Percentiles rank a stretch among this genome's conserved stretches.
Conservation (phyloP, 1,140 invertebrate species). For the Mylabris phalerata region DNA sequence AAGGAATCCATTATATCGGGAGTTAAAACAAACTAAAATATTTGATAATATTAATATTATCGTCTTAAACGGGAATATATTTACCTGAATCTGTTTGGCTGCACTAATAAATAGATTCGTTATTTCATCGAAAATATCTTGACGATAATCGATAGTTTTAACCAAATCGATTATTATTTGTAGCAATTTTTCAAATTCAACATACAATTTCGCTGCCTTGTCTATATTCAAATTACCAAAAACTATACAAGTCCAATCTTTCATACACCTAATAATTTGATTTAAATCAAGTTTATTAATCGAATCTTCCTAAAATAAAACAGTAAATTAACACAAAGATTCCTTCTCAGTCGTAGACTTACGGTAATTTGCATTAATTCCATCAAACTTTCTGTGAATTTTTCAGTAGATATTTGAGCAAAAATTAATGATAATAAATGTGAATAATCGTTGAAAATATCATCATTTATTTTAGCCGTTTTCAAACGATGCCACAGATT, state of each 20-base stretch:
- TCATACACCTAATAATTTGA: constrained; percentile 14
- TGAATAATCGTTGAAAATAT: constrained; percentile 25
- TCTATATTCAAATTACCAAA: too few relatives aligned
- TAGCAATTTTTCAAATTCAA: too few relatives aligned
- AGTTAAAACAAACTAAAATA: constrained; percentile 31
- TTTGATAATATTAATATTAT: constrained; percentile 1
- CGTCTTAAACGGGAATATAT: constrained; percentile 3
- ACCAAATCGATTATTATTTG: too few relatives aligned
- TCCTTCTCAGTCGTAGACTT: neutral
- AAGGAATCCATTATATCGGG: constrained; percentile 27
- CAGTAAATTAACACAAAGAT: neutral
- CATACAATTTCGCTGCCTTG: too few relatives aligned
- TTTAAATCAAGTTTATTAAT: constrained; percentile 7
- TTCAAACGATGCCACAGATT: constrained; percentile 31
- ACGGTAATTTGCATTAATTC: constrained; percentile 28
- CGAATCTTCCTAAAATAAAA: constrained; percentile 9
- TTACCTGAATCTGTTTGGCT: constrained; percentile 7
- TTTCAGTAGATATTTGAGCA: constrained; percentile 27
- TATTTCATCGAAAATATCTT: too few relatives aligned
- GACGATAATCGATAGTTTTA: too few relatives aligned
- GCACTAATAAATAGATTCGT: too few relatives aligned
- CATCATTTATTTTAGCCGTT: constrained; percentile 8
- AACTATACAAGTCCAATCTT: constrained; percentile 23
- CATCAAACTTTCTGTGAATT: constrained; percentile 21
- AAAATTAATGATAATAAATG: constrained; percentile 27